These are phyloP conservation scores for Proctacanthus coquilletti DNA, from an alignment of 1,140 invertebrate genomes.

Conservation along the genomic window DNA sequence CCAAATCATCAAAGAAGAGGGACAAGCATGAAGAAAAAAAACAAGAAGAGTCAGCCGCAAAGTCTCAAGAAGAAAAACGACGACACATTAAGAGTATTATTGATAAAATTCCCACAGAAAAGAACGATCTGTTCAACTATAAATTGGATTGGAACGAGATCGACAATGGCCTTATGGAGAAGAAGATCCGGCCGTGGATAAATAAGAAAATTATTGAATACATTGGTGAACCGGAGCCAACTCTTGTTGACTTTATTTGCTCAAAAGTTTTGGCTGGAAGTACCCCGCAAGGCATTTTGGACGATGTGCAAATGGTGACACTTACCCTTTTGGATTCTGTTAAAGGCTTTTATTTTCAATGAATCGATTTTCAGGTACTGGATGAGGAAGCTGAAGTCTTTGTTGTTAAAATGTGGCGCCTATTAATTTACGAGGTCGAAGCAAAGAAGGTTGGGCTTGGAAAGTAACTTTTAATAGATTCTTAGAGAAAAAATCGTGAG, in stretches of 20 bases:
- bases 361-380: constrained; percentile 56
- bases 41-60: constrained; percentile 43
- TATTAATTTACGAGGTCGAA: constrained; percentile 98
- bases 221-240: constrained; percentile 98
- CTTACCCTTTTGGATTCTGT: neutral
- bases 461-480: constrained; percentile 35
- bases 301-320: constrained; percentile 97
- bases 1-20: constrained; percentile 23
- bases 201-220: constrained; percentile 99
- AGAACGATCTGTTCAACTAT: constrained; percentile 88
- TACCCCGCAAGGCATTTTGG: constrained; percentile 82
- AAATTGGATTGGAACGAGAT: constrained; percentile 77
- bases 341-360: neutral
- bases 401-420: constrained; percentile 99
- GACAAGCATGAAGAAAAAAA: constrained; percentile 35
- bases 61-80: constrained; percentile 84
- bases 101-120: constrained; percentile 95
- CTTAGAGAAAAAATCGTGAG: too few relatives aligned
- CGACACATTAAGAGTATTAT: constrained; percentile 94
- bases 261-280: constrained; percentile 90
- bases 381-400: constrained; percentile 99
- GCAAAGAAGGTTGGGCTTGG: constrained; percentile 83
- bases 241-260: constrained; percentile 96
- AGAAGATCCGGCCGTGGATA: constrained; percentile 95
- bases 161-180: constrained; percentile 72